These are phyloP conservation scores for Amazona guildingii DNA, from an alignment of 2,113 vertebrate genomes.

Conservation along the genomic window DNA sequence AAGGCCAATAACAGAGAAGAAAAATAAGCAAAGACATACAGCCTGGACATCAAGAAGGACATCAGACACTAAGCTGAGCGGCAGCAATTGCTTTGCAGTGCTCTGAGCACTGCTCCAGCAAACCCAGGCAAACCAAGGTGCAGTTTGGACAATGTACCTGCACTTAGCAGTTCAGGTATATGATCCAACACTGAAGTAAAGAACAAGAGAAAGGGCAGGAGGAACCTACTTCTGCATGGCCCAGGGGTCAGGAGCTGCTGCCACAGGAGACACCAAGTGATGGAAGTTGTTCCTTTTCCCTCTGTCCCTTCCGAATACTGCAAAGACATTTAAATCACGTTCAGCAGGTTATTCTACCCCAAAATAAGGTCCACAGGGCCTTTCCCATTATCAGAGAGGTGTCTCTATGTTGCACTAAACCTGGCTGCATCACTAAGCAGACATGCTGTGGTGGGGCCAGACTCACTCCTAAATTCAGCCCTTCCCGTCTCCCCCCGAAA, in stretches of 20 bases:
- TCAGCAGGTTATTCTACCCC: not conserved
- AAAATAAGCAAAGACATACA: not conserved
- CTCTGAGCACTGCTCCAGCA: not conserved
- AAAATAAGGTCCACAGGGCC: not conserved
- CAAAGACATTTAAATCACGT: not conserved
- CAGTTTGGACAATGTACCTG: not conserved
- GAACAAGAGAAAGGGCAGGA: not conserved
- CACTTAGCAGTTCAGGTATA: not conserved
- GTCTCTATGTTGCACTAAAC: not conserved
- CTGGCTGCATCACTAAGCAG: not conserved
- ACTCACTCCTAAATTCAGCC: not conserved
- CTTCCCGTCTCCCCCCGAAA: not conserved
- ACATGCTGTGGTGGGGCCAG: not conserved
- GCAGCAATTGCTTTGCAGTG: not conserved
- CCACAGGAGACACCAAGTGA: not conserved
- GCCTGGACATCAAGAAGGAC: not conserved
- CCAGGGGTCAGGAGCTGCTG: not conserved
- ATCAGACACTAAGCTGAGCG: not conserved
- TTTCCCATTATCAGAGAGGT: not conserved
- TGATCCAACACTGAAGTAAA: fast-evolving
- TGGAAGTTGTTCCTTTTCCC: not conserved
- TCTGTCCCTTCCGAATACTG: not conserved
- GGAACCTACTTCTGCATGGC: not conserved
- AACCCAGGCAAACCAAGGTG: not conserved
- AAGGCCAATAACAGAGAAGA: not conserved